Conservation (phyloP, 2,797 vertebrate genomes). For the Eulemur mongoz region DNA sequence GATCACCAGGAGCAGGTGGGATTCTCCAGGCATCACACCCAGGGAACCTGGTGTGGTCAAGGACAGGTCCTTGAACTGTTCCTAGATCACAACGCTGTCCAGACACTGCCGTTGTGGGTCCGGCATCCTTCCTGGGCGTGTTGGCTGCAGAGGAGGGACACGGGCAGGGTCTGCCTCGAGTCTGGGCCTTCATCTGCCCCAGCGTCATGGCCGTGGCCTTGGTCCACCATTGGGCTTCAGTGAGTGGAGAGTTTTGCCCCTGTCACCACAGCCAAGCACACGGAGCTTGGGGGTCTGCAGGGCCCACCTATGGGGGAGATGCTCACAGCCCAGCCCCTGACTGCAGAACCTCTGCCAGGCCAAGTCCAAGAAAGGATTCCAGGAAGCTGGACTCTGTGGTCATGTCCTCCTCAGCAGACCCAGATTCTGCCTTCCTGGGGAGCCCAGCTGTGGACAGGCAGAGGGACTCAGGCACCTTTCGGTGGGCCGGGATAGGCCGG, state of each 20-base stretch:
- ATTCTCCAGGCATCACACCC: fast-evolving
- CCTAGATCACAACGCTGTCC: neutral
- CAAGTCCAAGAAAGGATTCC: neutral
- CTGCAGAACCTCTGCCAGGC: neutral
- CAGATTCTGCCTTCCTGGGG: neutral
- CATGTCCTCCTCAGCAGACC: fast-evolving
- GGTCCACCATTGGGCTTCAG: fast-evolving
- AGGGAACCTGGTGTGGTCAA: fast-evolving
- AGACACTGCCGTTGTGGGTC: neutral
- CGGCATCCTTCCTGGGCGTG: neutral
- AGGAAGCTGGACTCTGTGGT: fast-evolving
- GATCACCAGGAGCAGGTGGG: no score
- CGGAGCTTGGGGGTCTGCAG: fast-evolving
- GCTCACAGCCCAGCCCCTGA: fast-evolving
- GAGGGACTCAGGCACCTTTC: neutral
- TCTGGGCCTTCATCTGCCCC: fast-evolving
- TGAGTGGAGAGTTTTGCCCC: fast-evolving
- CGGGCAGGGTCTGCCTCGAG: neutral
- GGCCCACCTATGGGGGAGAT: neutral
- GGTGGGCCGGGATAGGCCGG: no score
- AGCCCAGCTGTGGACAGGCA: fast-evolving
- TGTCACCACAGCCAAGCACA: fast-evolving
- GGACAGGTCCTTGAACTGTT: fast-evolving
- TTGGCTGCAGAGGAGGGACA: fast-evolving
- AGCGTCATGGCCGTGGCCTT: fast-evolving